Percentiles rank a stretch among this genome's conserved stretches.
phyloP scores from a whole-genome alignment of 2,888 invertebrate genomes.

The Saturnia japonica region DNA sequence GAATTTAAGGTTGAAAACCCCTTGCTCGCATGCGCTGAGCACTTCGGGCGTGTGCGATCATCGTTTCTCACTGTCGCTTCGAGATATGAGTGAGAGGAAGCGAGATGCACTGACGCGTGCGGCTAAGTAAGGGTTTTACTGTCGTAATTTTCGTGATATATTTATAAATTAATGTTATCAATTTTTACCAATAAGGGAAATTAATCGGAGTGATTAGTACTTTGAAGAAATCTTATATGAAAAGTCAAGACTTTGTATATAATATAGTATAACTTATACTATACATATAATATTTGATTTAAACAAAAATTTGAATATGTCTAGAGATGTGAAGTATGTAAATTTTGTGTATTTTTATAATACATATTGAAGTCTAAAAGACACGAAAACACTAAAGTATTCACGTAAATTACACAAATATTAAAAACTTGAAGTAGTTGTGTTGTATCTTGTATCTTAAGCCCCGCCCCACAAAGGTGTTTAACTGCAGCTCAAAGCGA shows the following conservation, averaged over 20 bases:
- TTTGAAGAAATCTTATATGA: neutral
- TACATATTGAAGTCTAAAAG: neutral
- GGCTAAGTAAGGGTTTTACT: neutral
- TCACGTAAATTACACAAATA: constrained; percentile 8
- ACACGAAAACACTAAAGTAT: neutral
- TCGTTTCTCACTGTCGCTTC: neutral
- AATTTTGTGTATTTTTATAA: neutral
- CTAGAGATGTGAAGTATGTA: neutral
- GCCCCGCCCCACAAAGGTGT: constrained; percentile 15
- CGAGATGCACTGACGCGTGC: neutral
- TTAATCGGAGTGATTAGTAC: neutral
- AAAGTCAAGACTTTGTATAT: neutral
- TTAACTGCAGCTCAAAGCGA: constrained; percentile 68
- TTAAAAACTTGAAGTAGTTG: neutral
- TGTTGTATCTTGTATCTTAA: constrained; percentile 8
- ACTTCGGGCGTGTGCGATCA: neutral
- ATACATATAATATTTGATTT: neutral
- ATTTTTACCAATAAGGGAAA: neutral
- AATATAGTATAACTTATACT: neutral
- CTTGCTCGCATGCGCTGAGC: neutral
- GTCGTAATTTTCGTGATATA: constrained; percentile 15
- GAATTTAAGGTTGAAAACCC: neutral
- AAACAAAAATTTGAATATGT: neutral
- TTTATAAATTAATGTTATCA: constrained; percentile 1
- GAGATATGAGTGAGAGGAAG: neutral